phyloP scores from a whole-genome alignment of 2,113 vertebrate genomes.

The Opisthocomus hoazin region DNA sequence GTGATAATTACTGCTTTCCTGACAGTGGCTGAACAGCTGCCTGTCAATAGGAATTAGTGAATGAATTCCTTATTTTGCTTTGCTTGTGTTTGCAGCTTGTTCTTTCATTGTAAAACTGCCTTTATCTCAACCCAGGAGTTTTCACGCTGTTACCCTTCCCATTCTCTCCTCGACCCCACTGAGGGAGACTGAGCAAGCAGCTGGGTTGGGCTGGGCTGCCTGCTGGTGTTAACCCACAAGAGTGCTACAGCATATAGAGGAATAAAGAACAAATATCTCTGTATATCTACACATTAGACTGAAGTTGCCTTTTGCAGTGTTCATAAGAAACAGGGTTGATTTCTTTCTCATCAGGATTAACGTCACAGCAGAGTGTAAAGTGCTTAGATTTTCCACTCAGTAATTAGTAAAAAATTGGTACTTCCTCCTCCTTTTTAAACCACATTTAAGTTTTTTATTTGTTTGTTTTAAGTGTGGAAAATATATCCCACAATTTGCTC shows the following conservation, averaged over 20 bases:
- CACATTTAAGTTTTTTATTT: not conserved
- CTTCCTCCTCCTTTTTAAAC: not conserved
- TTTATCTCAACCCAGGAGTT: fast-evolving
- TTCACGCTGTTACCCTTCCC: not conserved
- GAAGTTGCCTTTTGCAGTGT: not conserved
- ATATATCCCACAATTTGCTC: not conserved
- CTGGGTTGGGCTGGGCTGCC: not conserved
- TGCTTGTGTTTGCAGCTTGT: not conserved
- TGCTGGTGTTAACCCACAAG: not conserved
- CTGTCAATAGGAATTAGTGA: not conserved
- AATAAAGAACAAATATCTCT: not conserved
- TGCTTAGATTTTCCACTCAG: not conserved
- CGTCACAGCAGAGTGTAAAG: not conserved
- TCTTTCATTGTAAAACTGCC: not conserved
- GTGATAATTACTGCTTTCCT: not conserved
- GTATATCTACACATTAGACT: not conserved
- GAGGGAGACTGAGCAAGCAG: fast-evolving
- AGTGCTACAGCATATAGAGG: not conserved
- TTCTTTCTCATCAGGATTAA: not conserved
- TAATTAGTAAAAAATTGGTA: not conserved
- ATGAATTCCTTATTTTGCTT: not conserved
- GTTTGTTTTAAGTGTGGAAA: not conserved
- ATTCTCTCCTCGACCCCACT: not conserved
- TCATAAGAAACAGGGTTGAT: not conserved
- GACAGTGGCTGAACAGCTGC: not conserved